Evolutionary conservation across 2,113 vertebrate genomes (phyloP).

Genomic region (western clawed frog (Xenopus tropicalis)): UCB_Xtro_10.0 CM004450.2:1240001-1240500

Average conservation of each 20-base stretch:
- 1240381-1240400: no score
- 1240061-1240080: not conserved
- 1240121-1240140: no score
- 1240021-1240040: not conserved
- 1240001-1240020: not conserved
- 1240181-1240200: not conserved
- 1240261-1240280: slow-evolving; percentile 4
- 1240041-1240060: not conserved
- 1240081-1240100: not conserved
- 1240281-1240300: slow-evolving; percentile 13
- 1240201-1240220: not conserved
- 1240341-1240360: no score
- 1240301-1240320: slow-evolving; percentile 8
- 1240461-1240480: no score
- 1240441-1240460: no score
- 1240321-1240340: not conserved
- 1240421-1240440: no score
- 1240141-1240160: no score
- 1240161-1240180: slow-evolving; percentile 5
- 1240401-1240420: no score
- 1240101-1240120: no score
- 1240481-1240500: no score
- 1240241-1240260: slow-evolving; percentile 21
- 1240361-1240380: no score
- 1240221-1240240: not conserved